Conservation (phyloP, 2,797 vertebrate species). For the Craterocephalus amniculus region DNA sequence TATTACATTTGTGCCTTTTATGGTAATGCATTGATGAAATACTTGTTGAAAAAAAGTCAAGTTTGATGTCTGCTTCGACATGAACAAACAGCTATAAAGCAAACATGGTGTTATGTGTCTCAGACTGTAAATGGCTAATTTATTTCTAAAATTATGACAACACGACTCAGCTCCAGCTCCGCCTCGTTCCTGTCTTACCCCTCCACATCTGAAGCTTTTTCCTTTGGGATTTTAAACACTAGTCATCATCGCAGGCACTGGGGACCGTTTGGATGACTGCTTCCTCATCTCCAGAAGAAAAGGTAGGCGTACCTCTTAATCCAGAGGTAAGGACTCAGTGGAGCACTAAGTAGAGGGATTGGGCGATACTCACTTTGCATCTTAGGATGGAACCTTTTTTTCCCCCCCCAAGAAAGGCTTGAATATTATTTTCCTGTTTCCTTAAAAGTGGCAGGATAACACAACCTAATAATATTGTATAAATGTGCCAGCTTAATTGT, state of each 20-base stretch:
- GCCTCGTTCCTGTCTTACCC: too few species aligned
- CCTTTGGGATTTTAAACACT: too few species aligned
- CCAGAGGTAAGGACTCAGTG: too few species aligned
- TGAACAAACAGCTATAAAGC: not conserved
- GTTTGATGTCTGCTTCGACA: not conserved
- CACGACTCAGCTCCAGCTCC: not conserved
- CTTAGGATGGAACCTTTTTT: not conserved
- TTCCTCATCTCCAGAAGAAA: too few species aligned
- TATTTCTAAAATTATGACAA: not conserved
- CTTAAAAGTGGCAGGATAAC: constrained; percentile 2
- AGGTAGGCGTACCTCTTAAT: too few species aligned
- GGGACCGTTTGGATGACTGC: too few species aligned
- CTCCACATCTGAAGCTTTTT: too few species aligned
- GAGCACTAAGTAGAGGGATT: too few species aligned
- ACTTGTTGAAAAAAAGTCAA: not conserved
- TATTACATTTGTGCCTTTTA: constrained; percentile 6
- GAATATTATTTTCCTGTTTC: not conserved
- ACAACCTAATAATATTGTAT: not conserved
- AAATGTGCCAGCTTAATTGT: not conserved
- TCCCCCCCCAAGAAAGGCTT: not conserved
- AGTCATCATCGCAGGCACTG: too few species aligned
- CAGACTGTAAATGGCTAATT: not conserved
- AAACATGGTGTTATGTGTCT: not conserved
- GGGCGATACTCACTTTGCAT: not conserved
- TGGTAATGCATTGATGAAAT: not conserved